phyloP scores from a whole-genome alignment of 2,113 vertebrate species.

The Cisticola juncidis region DNA sequence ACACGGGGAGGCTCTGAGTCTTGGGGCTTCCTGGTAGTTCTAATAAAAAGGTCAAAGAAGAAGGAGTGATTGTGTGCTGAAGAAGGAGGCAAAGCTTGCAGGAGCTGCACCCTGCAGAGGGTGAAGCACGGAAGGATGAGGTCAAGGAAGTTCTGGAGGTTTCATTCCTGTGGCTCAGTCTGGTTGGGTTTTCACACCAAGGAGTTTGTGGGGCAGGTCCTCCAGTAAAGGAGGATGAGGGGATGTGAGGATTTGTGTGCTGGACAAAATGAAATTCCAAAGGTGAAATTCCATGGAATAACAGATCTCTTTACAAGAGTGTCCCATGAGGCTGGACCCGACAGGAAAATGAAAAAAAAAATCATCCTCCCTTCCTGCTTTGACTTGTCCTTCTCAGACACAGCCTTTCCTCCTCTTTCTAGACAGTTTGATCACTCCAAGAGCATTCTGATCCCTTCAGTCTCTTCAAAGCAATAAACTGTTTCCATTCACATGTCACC shows the following conservation, averaged over 20 bases:
- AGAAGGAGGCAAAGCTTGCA: not conserved
- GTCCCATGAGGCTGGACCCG: not conserved
- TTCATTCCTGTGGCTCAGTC: not conserved
- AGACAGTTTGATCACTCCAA: not conserved
- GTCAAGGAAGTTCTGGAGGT: not conserved
- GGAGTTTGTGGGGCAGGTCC: not conserved
- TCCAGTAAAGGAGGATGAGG: not conserved
- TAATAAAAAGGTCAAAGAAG: constrained; percentile 23
- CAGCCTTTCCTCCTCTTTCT: not conserved
- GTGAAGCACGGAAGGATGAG: fast-evolving
- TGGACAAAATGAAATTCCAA: not conserved
- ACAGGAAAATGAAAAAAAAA: not conserved
- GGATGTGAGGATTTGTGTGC: not conserved
- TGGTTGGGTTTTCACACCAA: not conserved
- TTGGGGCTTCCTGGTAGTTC: not conserved
- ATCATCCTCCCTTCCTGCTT: not conserved
- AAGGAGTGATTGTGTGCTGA: not conserved
- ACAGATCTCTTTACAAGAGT: not conserved
- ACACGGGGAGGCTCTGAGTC: not conserved
- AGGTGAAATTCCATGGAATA: not conserved
- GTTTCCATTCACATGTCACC: not conserved
- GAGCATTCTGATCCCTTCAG: not conserved
- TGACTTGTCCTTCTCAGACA: not conserved
- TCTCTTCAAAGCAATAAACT: not conserved
- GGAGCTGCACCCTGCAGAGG: fast-evolving